Evolutionary conservation across 2,113 vertebrate species (phyloP), one percentile per base, ranked within the genome.

Genomic region (Micromys minutus): DNA sequence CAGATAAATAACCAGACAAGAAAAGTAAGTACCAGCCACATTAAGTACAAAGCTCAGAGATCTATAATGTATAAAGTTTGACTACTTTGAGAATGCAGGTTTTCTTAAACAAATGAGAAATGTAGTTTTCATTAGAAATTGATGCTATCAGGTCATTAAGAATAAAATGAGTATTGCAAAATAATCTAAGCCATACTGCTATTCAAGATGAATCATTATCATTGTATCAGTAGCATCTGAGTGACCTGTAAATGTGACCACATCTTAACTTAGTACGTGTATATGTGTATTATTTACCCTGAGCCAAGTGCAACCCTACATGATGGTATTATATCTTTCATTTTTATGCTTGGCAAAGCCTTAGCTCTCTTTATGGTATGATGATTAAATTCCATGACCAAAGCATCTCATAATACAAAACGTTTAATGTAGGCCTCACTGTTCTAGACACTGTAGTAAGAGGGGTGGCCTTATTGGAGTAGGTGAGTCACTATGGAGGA

Each of bases 221-320:
- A 39, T 36, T 45, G 0, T 6, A 72, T 1, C 2, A 34, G 61
- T 5, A 0, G 0, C 29, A 83, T 74, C 31, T 61, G 57, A 45
- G 8, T 31, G 12, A 89, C 7, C 15, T 34, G 24, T n/a, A 17
- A 79, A 77, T 74, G 9, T n/a, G 31, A 57, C 29, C 16, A 17
- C 52, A 39, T 65, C 8, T 71, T 45, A 76, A 50, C 10, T 45
- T 7, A 26, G 39, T 72, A 71, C 29, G 11, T 52, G 50, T 57
- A 52, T 11, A 71, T 3, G 34, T 63, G 6, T 79, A 9, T n/a
- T 39, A 50, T 79, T 71, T 36, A 39, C 3, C 0, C 5, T 4
- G n/a, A 93, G 50, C 12, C 34, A 81, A 75, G 3, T 75, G 21
- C 12, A 90, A 3, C 47, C 2, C 9, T 29, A 29, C 16, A 5